These are phyloP conservation scores for Sphenopsis melanotis DNA, from an alignment of 2,797 vertebrate genomes.

Conservation along the genomic window DNA sequence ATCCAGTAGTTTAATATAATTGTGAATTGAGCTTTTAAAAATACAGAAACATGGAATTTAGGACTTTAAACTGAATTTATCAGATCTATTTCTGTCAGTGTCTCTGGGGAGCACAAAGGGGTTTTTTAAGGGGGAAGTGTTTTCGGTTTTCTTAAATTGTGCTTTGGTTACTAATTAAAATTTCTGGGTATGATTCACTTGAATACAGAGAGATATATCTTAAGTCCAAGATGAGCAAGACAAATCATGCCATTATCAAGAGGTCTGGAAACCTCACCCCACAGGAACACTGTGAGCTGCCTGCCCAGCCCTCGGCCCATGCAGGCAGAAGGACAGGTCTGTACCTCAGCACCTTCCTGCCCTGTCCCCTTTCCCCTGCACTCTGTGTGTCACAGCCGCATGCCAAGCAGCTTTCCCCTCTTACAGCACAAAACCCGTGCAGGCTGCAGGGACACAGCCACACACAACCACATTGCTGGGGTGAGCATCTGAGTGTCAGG, in stretches of 20 bases:
- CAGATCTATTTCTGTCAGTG: neutral
- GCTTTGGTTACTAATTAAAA: neutral
- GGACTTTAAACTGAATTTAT: neutral
- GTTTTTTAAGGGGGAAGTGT: fast-evolving
- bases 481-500: fast-evolving
- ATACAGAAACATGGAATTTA: neutral
- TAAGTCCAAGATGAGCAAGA: neutral
- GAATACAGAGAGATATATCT: neutral
- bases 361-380: neutral
- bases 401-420: neutral
- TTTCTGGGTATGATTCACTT: neutral
- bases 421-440: fast-evolving
- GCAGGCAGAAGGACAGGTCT: neutral
- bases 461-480: fast-evolving
- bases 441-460: neutral
- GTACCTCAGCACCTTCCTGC: neutral
- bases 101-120: neutral
- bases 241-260: fast-evolving
- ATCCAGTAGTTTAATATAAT: neutral
- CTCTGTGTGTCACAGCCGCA: fast-evolving
- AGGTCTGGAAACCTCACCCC: neutral
- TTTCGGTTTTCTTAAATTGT: neutral
- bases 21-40: neutral
- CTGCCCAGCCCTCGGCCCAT: neutral
- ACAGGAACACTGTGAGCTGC: neutral